A percentile compares a stretch with the other conserved stretches of the same genome.
These are phyloP conservation scores for Coregonus sp. DNA, from an alignment of 2,797 vertebrate species.

Conservation along the genomic window DNA sequence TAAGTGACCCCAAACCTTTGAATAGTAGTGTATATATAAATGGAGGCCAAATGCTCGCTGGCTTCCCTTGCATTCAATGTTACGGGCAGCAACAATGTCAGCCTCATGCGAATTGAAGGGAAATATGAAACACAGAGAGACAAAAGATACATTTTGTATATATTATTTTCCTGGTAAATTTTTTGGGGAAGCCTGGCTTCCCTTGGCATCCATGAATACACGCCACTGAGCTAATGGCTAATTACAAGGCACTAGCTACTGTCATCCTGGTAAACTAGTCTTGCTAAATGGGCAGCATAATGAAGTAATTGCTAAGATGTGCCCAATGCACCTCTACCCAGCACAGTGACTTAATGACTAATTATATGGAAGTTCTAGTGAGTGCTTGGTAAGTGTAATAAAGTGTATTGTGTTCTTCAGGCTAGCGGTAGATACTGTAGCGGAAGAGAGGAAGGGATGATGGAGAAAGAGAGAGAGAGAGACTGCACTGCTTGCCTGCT, in stretches of 20 bases:
- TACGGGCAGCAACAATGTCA: too few species aligned
- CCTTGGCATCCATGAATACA: too few species aligned
- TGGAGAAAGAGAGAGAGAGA: slow-evolving; percentile 6
- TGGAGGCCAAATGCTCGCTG: too few species aligned
- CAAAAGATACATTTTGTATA: too few species aligned
- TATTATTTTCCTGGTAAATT: too few species aligned
- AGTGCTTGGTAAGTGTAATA: slow-evolving; percentile 50
- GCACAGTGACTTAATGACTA: slow-evolving; percentile 43
- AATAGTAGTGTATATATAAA: too few species aligned
- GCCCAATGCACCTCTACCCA: slow-evolving; percentile 37
- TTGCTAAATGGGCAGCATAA: slow-evolving; percentile 45
- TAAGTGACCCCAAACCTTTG: too few species aligned
- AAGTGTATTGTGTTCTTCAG: slow-evolving; percentile 37
- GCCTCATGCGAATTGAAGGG: too few species aligned
- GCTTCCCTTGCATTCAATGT: too few species aligned
- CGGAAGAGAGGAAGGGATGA: slow-evolving; percentile 2
- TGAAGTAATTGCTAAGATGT: slow-evolving; percentile 46
- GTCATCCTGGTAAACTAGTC: slow-evolving; percentile 29
- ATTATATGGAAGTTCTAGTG: slow-evolving; percentile 45
- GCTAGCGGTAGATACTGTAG: slow-evolving; percentile 27
- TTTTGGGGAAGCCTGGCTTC: too few species aligned
- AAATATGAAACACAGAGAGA: too few species aligned
- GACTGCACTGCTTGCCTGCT: slow-evolving; percentile 23
- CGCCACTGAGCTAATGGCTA: not conserved
- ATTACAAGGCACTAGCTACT: slow-evolving; percentile 24